Conservation (phyloP, 2,888 invertebrate species). For the Timema cristinae region DNA sequence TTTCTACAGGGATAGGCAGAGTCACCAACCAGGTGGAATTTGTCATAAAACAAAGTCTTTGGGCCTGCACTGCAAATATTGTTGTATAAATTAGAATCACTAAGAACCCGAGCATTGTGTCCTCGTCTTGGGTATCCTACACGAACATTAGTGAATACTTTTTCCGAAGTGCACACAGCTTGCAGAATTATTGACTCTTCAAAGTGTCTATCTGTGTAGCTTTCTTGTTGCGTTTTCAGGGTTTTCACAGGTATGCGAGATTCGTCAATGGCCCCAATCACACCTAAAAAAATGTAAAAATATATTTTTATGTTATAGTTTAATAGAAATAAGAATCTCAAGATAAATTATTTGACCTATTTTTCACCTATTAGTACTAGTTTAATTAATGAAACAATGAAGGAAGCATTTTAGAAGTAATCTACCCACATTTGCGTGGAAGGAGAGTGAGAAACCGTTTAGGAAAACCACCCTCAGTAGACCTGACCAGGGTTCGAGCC, state of each 20-base stretch:
- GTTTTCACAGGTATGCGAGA: background rate
- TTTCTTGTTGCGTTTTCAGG: background rate
- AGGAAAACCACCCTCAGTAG: no score
- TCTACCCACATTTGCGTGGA: no score
- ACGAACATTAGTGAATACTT: background rate
- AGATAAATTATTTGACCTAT: no score
- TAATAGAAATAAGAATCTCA: no score
- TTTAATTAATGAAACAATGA: no score
- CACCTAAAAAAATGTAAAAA: background rate
- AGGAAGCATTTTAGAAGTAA: no score
- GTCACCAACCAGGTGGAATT: slow-evolving; percentile 16
- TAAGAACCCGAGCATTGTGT: background rate
- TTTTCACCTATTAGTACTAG: no score
- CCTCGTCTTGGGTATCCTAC: background rate
- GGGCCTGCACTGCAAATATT: background rate
- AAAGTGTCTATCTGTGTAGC: background rate
- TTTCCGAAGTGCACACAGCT: slow-evolving; percentile 4
- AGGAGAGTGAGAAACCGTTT: no score
- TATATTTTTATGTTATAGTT: no score
- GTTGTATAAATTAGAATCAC: background rate
- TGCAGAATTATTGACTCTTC: background rate
- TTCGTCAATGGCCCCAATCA: background rate
- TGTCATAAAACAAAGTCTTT: background rate
- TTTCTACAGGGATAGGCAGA: slow-evolving; percentile 12
- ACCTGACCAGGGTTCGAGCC: no score